These are phyloP conservation scores for Phrynocephalus vlangalii DNA, from an alignment of 2,797 vertebrate genomes.

Conservation along the genomic window DNA sequence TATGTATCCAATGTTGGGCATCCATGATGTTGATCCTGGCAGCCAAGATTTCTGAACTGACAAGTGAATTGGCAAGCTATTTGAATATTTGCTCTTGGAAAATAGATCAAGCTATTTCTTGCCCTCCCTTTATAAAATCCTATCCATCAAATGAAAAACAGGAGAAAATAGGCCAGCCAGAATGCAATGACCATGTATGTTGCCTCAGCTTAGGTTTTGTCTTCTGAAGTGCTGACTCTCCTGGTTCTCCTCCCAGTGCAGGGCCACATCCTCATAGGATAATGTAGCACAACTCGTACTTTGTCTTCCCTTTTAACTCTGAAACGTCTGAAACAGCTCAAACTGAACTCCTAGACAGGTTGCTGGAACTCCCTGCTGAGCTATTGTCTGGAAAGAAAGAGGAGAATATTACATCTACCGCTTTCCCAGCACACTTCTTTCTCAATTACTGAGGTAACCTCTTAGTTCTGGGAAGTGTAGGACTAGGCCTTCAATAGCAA, in stretches of 20 bases:
- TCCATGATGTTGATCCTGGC: too few species aligned
- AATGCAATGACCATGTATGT: too few species aligned
- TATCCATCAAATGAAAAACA: not conserved
- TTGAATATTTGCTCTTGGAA: too few species aligned
- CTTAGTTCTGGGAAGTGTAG: constrained; percentile 9
- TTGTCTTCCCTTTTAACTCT: not conserved
- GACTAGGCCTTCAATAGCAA: not conserved
- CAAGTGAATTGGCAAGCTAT: too few species aligned
- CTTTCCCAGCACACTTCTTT: not conserved
- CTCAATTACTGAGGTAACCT: not conserved
- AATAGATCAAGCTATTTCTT: too few species aligned
- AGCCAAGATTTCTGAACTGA: too few species aligned
- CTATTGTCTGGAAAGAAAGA: constrained; percentile 22
- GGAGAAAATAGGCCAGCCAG: not conserved
- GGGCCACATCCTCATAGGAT: not conserved
- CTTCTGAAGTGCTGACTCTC: not conserved
- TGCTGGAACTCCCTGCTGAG: constrained; percentile 2
- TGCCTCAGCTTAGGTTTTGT: too few species aligned
- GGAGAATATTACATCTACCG: not conserved
- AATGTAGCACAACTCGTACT: not conserved
- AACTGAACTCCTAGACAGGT: constrained; percentile 10
- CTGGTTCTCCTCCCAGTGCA: not conserved
- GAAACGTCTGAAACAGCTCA: constrained; percentile 1
- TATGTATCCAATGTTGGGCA: too few species aligned
- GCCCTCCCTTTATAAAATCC: too few species aligned